A percentile compares a stretch with the other conserved stretches of the same genome.
These are phyloP conservation scores for Bovichtus variegatus DNA, from an alignment of 2,797 vertebrate genomes.

Conservation along the genomic window DNA sequence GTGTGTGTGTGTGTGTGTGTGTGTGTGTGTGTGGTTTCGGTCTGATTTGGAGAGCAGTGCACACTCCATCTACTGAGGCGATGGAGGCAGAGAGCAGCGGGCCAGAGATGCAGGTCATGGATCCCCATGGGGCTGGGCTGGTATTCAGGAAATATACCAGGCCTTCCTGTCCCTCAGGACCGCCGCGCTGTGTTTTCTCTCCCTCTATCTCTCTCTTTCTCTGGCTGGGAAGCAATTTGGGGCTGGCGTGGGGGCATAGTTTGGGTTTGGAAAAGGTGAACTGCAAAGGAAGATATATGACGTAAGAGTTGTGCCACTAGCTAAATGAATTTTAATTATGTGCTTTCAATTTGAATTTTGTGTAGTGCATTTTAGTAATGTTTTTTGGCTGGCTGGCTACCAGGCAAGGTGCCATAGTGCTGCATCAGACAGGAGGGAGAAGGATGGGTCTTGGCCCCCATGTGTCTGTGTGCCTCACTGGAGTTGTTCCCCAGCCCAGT, in stretches of 20 bases:
- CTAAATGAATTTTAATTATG: constrained; percentile 45
- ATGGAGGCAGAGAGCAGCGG: constrained; percentile 61
- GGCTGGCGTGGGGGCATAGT: not conserved
- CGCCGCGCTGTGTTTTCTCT: constrained; percentile 30
- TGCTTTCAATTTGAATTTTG: constrained; percentile 36
- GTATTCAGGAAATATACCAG: constrained; percentile 78
- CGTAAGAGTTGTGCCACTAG: constrained; percentile 22
- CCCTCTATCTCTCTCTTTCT: constrained; percentile 11
- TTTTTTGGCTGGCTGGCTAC: constrained; percentile 13
- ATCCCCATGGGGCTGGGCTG: constrained; percentile 75
- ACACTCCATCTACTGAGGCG: constrained; percentile 40
- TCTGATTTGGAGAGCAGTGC: constrained; percentile 56
- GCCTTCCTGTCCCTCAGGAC: constrained; percentile 70
- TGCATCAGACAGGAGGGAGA: constrained; percentile 34
- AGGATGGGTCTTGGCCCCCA: constrained; percentile 13
- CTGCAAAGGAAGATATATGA: constrained; percentile 40
- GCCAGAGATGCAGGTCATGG: constrained; percentile 79
- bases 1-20: constrained; percentile 39
- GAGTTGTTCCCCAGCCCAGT: constrained; percentile 42
- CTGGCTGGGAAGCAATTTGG: constrained; percentile 37
- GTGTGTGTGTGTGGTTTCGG: constrained; percentile 48
- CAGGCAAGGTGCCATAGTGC: constrained; percentile 7
- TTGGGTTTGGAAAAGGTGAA: constrained; percentile 59
- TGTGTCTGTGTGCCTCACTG: constrained; percentile 27
- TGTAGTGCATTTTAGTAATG: constrained; percentile 31